These are phyloP conservation scores for Cosmorhoe ocellata DNA, from an alignment of 2,888 invertebrate genomes.

Conservation along the genomic window DNA sequence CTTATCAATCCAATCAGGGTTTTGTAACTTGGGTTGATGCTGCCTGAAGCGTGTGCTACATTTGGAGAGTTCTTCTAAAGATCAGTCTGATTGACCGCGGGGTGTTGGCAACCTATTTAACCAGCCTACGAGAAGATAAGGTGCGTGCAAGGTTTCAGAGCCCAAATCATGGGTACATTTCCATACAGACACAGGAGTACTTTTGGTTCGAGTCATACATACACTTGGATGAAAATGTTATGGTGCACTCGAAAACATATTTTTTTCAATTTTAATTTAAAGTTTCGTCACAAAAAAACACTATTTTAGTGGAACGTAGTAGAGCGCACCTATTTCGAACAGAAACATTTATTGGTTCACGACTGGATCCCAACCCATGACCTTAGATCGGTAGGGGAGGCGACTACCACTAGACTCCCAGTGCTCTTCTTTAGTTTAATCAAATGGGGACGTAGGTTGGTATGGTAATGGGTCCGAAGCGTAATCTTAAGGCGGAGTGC, in stretches of 20 bases:
- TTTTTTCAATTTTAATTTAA: no score
- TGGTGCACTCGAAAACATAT: no score
- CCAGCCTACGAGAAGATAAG: slow-evolving; percentile 41
- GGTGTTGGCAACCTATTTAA: slow-evolving; percentile 60
- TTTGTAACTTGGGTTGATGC: slow-evolving; percentile 35
- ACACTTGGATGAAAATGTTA: no score
- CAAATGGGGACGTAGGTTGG: neutral
- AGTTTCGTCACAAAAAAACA: no score
- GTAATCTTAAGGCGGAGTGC: slow-evolving; percentile 34
- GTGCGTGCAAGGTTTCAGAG: slow-evolving; percentile 30
- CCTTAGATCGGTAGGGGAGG: no score
- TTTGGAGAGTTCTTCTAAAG: slow-evolving; percentile 42
- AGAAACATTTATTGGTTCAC: no score
- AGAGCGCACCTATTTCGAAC: no score
- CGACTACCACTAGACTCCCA: no score
- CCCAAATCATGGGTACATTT: neutral
- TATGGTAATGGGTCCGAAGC: slow-evolving; percentile 1
- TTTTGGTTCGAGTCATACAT: no score
- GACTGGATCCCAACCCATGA: no score
- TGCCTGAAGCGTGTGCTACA: slow-evolving; percentile 28
- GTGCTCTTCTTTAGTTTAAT: no score
- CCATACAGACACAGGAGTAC: neutral
- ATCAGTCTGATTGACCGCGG: slow-evolving; percentile 49
- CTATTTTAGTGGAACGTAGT: no score
- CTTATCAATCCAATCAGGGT: slow-evolving; percentile 46